Evolutionary conservation across 1,140 invertebrate species (phyloP).

Genomic region (Pseudomyrmex flavicornis): DNA sequence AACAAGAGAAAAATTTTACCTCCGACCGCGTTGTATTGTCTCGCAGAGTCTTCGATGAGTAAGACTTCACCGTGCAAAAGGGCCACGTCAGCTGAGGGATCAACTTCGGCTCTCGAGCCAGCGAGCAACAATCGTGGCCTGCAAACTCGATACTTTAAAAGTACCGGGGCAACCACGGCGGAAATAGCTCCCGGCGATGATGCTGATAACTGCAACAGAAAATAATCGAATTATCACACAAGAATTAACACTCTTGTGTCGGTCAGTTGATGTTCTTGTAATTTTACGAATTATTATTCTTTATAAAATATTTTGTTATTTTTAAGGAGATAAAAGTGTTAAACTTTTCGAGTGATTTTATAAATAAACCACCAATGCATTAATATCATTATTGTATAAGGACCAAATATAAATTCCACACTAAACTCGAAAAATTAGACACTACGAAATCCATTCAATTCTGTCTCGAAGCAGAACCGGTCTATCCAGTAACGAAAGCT

Average conservation of each 20-base stretch:
- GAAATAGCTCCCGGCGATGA: conserved; percentile 82
- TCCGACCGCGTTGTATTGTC: conserved; percentile 83
- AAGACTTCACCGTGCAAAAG: conserved; percentile 87
- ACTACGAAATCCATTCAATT: neutral
- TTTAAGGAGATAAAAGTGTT: too few species aligned
- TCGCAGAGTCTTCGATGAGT: conserved; percentile 87
- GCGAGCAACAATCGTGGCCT: conserved; percentile 85
- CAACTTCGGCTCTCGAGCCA: conserved; percentile 88
- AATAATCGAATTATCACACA: neutral
- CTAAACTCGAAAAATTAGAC: neutral
- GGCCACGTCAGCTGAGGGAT: conserved; percentile 86
- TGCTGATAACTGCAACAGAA: conserved; percentile 78
- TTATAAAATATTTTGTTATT: too few species aligned
- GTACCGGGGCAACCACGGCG: conserved; percentile 85
- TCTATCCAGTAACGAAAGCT: neutral
- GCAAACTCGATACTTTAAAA: conserved; percentile 84
- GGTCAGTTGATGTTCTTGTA: too few species aligned
- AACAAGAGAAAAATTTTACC: conserved; percentile 74
- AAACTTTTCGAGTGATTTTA: too few species aligned
- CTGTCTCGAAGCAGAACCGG: conserved; percentile 2
- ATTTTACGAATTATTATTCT: neutral
- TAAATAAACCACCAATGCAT: too few species aligned
- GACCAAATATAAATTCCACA: too few species aligned
- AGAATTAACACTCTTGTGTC: neutral
- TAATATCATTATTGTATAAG: neutral